Percentiles rank a stretch among this genome's conserved stretches.
Conservation (phyloP, 2,113 vertebrate species). For the Campylomormyrus tamandua region DNA sequence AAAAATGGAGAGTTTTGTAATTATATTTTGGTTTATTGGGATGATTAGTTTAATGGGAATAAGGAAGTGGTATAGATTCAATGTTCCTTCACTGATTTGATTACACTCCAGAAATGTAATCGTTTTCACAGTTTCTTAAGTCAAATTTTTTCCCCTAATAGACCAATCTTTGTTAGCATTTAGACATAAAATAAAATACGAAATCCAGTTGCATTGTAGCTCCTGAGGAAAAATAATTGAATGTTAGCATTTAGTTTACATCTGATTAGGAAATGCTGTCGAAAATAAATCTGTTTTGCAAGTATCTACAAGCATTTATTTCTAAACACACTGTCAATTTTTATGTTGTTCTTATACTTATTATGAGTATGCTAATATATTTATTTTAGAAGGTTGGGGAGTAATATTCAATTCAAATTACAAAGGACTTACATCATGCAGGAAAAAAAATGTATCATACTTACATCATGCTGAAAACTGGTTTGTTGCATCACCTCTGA, state of each 20-base stretch:
- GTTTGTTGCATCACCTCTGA: slow-evolving; percentile 3
- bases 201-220: background rate
- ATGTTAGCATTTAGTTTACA: slow-evolving; percentile 1
- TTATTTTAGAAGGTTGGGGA: background rate
- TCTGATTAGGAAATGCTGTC: slow-evolving; percentile 20
- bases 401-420: slow-evolving; percentile 20
- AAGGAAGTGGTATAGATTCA: slow-evolving; percentile 17
- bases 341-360: slow-evolving; percentile 11
- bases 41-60: background rate
- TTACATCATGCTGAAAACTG: slow-evolving; percentile 11
- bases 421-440: slow-evolving; percentile 27
- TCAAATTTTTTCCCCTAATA: slow-evolving; percentile 17
- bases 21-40: slow-evolving; percentile 1
- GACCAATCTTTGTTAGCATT: background rate
- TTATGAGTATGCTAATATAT: background rate
- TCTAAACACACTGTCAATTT: background rate
- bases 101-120: slow-evolving; percentile 31
- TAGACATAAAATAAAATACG: slow-evolving; percentile 13
- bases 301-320: background rate
- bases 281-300: background rate
- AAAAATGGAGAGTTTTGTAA: background rate
- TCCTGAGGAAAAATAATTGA: background rate
- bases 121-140: slow-evolving; percentile 20
- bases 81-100: slow-evolving; percentile 29
- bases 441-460: background rate